Evolutionary conservation across 37 sponge, comb jelly and placozoan species (phyloP).

Genomic region (Corticium candelabrum): DNA sequence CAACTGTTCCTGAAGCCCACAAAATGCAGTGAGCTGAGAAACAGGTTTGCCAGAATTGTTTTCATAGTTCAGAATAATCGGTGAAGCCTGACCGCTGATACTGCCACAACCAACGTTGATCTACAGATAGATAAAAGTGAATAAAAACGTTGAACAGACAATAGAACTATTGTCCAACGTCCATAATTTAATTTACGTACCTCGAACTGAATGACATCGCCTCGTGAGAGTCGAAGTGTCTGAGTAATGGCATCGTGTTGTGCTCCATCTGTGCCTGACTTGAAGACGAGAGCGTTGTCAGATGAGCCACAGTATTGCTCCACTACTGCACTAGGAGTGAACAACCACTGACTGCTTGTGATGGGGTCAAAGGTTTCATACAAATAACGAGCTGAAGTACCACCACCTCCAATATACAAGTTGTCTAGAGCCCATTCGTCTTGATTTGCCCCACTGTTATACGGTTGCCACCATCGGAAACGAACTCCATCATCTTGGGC

Average conservation of each 20-base stretch:
- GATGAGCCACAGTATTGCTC: neutral
- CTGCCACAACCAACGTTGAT: neutral
- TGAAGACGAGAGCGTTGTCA: neutral
- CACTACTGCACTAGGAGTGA: neutral
- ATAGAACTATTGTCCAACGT: too few species aligned
- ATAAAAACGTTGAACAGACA: neutral
- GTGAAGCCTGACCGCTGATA: neutral
- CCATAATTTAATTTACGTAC: too few species aligned
- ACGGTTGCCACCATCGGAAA: slow-evolving; percentile 12
- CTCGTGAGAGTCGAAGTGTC: neutral
- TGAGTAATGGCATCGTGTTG: neutral
- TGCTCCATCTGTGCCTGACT: neutral
- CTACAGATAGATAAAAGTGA: neutral
- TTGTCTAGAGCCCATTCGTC: slow-evolving; percentile 9
- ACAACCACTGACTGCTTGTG: neutral
- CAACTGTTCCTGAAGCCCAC: too few species aligned
- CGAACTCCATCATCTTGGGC: neutral
- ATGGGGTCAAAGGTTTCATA: neutral
- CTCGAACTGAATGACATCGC: neutral
- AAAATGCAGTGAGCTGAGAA: too few species aligned
- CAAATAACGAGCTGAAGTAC: neutral
- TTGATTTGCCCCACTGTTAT: neutral
- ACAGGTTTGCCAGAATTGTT: too few species aligned
- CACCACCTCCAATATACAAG: neutral
- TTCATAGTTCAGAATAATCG: neutral